Conservation (phyloP, 2,113 vertebrate species). For the Orthonyx spaldingii region DNA sequence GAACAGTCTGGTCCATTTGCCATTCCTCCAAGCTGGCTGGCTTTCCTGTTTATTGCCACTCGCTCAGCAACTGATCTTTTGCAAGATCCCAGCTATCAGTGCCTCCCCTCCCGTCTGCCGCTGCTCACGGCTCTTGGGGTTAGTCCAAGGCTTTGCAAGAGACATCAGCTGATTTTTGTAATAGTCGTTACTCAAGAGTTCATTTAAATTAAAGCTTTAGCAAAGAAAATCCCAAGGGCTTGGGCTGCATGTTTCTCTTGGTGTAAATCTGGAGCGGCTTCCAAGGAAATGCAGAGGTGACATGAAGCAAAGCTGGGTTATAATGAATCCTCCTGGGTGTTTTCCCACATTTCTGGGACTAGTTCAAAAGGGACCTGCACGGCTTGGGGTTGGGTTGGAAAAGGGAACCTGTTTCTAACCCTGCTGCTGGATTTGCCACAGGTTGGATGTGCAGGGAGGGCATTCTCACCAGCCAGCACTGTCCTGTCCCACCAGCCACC, state of each 20-base stretch:
- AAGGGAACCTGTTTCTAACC: background rate
- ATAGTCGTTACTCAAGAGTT: background rate
- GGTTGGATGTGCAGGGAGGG: background rate
- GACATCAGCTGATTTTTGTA: background rate
- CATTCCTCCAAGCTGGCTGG: conserved; percentile 9
- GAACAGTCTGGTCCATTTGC: conserved; percentile 45
- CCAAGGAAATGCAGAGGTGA: background rate
- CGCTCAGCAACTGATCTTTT: background rate
- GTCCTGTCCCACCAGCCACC: background rate
- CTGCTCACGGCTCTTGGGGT: background rate
- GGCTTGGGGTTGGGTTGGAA: background rate
- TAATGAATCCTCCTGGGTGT: background rate
- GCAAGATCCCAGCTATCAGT: background rate
- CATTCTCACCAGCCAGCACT: background rate
- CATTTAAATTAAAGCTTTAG: background rate
- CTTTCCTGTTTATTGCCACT: conserved; percentile 17
- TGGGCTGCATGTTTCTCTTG: background rate
- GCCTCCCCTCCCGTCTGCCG: background rate
- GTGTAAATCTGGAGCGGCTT: background rate
- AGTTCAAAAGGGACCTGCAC: background rate
- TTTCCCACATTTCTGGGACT: background rate
- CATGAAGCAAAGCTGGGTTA: background rate
- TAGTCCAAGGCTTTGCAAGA: background rate
- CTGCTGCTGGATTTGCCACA: background rate
- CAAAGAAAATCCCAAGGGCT: background rate